A percentile compares a stretch with the other conserved stretches of the same genome.
Evolutionary conservation across 2,113 vertebrate genomes (phyloP).

Genomic region (Vidua chalybeata): DNA sequence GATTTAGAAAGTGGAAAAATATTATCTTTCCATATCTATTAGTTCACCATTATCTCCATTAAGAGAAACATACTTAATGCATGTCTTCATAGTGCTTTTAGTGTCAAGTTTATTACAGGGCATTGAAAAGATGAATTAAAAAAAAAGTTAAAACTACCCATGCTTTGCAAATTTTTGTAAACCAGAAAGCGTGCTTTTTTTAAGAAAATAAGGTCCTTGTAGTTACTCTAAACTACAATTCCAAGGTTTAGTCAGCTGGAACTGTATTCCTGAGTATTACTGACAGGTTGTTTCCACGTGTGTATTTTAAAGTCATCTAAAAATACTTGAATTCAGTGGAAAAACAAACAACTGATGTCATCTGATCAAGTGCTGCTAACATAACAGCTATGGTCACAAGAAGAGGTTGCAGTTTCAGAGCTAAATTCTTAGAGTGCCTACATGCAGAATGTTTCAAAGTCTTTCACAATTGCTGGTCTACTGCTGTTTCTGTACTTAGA

Average conservation of each 20-base stretch:
- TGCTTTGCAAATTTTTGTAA: neutral
- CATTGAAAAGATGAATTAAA: neutral
- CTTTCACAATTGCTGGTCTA: neutral
- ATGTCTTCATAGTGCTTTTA: neutral
- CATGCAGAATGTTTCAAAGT: neutral
- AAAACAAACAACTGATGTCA: slow-evolving; percentile 36
- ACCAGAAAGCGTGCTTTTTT: neutral
- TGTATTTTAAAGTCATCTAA: slow-evolving; percentile 38
- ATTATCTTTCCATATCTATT: neutral
- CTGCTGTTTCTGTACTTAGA: neutral
- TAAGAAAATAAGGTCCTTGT: neutral
- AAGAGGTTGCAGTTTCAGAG: slow-evolving; percentile 10
- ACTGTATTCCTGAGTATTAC: neutral
- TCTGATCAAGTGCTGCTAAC: neutral
- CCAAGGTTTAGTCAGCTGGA: neutral
- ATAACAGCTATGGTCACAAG: neutral
- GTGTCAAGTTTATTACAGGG: neutral
- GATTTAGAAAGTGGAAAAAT: neutral
- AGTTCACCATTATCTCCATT: neutral
- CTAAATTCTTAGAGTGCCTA: neutral
- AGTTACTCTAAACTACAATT: neutral
- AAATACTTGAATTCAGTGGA: slow-evolving; percentile 37
- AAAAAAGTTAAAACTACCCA: neutral
- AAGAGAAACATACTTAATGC: neutral
- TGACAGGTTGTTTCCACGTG: neutral